Evolutionary conservation across 2,113 vertebrate genomes (phyloP), one percentile per base, ranked within the genome.

Genomic region (Neogobius melanostomus): DNA sequence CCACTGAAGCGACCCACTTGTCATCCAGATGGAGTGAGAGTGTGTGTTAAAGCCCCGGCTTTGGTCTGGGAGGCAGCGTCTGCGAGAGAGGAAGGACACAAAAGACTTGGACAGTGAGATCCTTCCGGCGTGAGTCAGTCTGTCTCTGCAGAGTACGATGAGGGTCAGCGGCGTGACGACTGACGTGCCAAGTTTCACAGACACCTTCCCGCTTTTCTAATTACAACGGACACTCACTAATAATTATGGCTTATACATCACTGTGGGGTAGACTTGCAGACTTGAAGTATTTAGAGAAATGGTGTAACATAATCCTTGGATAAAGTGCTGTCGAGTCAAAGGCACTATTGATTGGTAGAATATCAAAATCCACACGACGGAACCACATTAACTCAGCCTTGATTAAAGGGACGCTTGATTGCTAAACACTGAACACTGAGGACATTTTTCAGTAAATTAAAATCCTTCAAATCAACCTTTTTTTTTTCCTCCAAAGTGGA

Each of bases 21-120:
- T 79, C 80, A 90, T 86, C 68, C 63, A 81, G 75, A 75, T 16
- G 66, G 82, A 80, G 80, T 2, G 21, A 76, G 76, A 63, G 71
- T 71, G 82, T 57, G 59, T 36, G 28, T 36, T 36, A 36, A 36
- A 76, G 76, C 7, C 15, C 2, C 8, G 64, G 76, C 28, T 82
- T 82, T 79, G 45, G 78, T 68, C 47, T 85, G 48, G 49, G 70
- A 68, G 71, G 66, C 62, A 75, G 62, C 66, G 47, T 68, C 56
- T 10, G 66, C 72, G 61, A 68, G 76, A 63, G 69, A 75, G 45
- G 64, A 66, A 76, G 61, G 69, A 75, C 45, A 64, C 64, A 76
- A 64, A 72, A 8, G 62, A 79, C 71, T 79, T 76, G 63, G 72
- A 81, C 69, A 54, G 52, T 71, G n/a, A 49, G 56, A 59, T 65